Evolutionary conservation across 1,140 invertebrate species (phyloP), one percentile per base, ranked within the genome.

Genomic region (Drosophila sucinea): DNA sequence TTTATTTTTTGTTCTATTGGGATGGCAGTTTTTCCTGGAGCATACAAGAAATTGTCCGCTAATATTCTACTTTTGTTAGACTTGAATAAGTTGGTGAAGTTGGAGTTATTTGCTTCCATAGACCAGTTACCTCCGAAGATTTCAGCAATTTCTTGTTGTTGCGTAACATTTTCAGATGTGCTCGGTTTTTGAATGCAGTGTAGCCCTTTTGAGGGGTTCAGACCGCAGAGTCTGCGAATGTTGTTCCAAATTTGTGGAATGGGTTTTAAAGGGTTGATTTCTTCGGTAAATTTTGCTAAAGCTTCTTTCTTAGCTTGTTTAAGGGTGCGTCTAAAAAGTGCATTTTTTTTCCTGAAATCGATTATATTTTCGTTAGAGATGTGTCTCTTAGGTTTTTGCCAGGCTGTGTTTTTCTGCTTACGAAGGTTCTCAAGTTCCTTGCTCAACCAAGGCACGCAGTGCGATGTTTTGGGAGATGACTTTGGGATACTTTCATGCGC

Each of bases 401-500:
- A 7, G 33, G 6, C 33, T 33, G 6, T 33, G 33, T 33, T 33
- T 33, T 33, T 33, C 5, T 33, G 33, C 6, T 33, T 33, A 33
- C 33, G 33, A 33, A 33, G 5, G 33, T 1, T 33, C 33, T 33
- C 40, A 44, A 17, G 17, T 44, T 44, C 17, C 60, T 55, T 66
- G 38, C 57, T 66, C 64, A 54, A 66, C 64, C 55, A 66, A 11
- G 64, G 64, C 11, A 57, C 29, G n/a, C 2, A 27, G 7, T 54
- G 47, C 5, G 47, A 54, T 27, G 47, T 27, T 54, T 54, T 54
- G 1, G 25, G 23, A 10, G 47, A 54, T 0, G 47, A 27, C 25
- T 7, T 47, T 25, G 47, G 47, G 2, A 54, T 54, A 27, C 47
- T 54, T 27, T 54, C 2, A 10, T 54, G 47, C n/a, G 17, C 47